These are phyloP conservation scores for Thelaira solivaga DNA, from an alignment of 2,888 invertebrate species.

Conservation along the genomic window DNA sequence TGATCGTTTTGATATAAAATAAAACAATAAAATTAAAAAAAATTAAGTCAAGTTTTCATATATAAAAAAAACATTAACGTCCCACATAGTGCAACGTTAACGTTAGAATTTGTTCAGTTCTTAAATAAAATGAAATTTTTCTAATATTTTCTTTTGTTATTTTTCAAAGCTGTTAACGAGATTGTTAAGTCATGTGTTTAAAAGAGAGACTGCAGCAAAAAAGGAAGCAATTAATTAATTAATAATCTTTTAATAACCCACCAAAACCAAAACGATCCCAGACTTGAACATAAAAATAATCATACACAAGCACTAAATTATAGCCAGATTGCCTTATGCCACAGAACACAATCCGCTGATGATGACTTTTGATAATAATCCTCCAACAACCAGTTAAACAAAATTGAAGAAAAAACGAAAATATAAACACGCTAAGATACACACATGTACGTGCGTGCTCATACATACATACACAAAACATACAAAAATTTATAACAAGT, in stretches of 20 bases:
- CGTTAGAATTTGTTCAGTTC: too few relatives aligned
- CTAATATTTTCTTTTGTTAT: background rate
- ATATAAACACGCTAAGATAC: background rate
- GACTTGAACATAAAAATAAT: slow-evolving; percentile 19
- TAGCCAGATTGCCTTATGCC: slow-evolving; percentile 3
- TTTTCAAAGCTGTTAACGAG: slow-evolving; percentile 44
- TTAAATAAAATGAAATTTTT: background rate
- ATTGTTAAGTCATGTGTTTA: slow-evolving; percentile 34
- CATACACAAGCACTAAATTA: slow-evolving; percentile 30
- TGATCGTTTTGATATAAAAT: too few relatives aligned
- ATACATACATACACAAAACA: background rate
- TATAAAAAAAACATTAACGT: too few relatives aligned
- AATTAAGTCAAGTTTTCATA: too few relatives aligned
- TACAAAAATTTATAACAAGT: slow-evolving; percentile 53
- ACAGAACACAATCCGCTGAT: slow-evolving; percentile 25
- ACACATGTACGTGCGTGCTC: too few relatives aligned
- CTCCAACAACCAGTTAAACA: slow-evolving; percentile 37
- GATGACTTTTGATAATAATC: slow-evolving; percentile 48
- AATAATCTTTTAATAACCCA: slow-evolving; percentile 55
- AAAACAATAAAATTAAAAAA: too few relatives aligned
- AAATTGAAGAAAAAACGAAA: slow-evolving; percentile 24
- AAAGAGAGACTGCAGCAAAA: background rate
- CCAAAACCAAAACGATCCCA: slow-evolving; percentile 39
- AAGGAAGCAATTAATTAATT: slow-evolving; percentile 55
- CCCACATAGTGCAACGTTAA: too few relatives aligned